Evolutionary conservation across 2,888 invertebrate genomes (phyloP).

Genomic region (Eulithis prunata): DNA sequence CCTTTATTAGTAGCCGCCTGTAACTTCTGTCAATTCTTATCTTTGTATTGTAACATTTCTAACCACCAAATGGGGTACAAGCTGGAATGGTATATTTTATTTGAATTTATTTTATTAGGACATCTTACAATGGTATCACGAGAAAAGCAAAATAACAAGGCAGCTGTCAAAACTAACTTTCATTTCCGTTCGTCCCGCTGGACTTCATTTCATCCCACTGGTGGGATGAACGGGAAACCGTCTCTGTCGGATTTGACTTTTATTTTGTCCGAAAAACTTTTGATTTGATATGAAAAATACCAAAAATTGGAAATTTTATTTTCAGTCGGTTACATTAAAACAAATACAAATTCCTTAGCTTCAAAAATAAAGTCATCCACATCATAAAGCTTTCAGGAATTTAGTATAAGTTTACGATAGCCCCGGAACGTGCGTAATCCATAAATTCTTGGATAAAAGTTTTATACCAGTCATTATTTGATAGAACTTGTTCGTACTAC

Average conservation of each 20-base stretch:
- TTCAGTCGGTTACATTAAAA: background rate
- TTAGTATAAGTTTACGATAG: constrained; percentile 22
- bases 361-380: background rate
- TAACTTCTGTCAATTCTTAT: constrained; percentile 27
- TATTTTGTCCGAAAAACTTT: no score
- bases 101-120: no score
- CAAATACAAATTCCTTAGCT: background rate
- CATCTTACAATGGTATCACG: no score
- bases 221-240: no score
- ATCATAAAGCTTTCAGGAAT: background rate
- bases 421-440: constrained; percentile 23
- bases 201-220: no score
- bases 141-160: no score
- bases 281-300: no score
- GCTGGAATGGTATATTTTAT: no score
- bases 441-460: constrained; percentile 21
- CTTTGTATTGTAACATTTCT: constrained; percentile 2
- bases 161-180: no score
- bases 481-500: background rate
- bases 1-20: constrained; percentile 26
- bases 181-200: no score
- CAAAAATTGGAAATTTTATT: no score
- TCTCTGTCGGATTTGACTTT: no score
- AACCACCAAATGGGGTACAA: constrained; percentile 22
- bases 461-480: constrained; percentile 14